Base-by-base conservation (phyloP, 2,888 invertebrate genomes). In the Nemotelus nigrinus region DNA sequence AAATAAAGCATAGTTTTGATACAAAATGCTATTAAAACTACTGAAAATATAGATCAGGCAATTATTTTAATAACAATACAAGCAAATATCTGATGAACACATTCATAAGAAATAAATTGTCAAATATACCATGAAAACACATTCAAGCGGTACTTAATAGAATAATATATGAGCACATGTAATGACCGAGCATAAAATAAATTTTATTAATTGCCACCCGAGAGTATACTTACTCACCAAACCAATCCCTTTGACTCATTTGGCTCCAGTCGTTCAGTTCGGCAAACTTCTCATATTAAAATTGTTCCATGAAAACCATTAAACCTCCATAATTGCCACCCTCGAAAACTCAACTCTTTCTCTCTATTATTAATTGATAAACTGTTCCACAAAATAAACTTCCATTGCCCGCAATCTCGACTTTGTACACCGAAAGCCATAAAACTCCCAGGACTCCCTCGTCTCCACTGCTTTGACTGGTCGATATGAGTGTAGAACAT, bases 301-400 rank as follows among this genome's bases (percentile, higher is more conserved):
- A 70, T 53, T 55, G 41, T 43, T 55, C 41, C 53, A 50, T 25
- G 47, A 53, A 70, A 70, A 55, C 70, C 70, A 70, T 70, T 70
- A 70, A 70, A 55, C 55, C 70, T 8, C 70, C 53, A 53, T 53
- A 70, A 53, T 70, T 50, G 53, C 70, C 53, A 50, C 70, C 70
- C 53, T 41, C 10, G 39, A 60, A 25, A 50, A 50, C 50, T 65
- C n/a, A 63, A 39, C 43, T 43, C 41, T 41, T 63, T 41, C 39
- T n/a, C 10, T 8, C 43, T 39, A 55, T 70, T 70, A 70, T 70
- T 70, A 70, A 70, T 70, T 70, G 70, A 70, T 70, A 70, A 55
- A 70, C 43, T 70, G 70, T 55, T 47, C 70, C 55, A 70, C 55
- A 70, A 70, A 70, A 70, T 70, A 70, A 70, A 70, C 70, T 55